A percentile compares a stretch with the other conserved stretches of the same genome.
phyloP scores from a whole-genome alignment of 2,113 vertebrate species.

The Crotalus viridis region DNA sequence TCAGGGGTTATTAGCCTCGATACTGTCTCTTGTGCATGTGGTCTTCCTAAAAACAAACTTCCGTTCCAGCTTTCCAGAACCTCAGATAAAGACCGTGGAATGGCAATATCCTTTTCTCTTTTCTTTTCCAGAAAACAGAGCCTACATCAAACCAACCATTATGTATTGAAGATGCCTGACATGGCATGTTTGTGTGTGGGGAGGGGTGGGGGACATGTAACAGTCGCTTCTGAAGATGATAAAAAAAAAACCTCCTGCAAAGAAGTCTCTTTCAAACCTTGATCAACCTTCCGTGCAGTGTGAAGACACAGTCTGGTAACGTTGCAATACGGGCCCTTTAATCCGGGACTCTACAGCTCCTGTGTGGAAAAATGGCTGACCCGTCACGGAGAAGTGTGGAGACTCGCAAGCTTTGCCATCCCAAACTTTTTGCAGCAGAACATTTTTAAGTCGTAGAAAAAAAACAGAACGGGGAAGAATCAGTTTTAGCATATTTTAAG shows the following conservation, averaged over 20 bases:
- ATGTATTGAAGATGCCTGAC: slow-evolving; percentile 74
- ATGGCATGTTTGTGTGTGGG: background rate
- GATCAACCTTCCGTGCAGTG: slow-evolving; percentile 63
- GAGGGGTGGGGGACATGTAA: slow-evolving; percentile 33
- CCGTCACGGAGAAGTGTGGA: slow-evolving; percentile 51
- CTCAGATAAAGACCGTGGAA: background rate
- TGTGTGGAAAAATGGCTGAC: slow-evolving; percentile 61
- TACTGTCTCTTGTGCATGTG: background rate
- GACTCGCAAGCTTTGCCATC: slow-evolving; percentile 65
- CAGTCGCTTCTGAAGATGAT: slow-evolving; percentile 61
- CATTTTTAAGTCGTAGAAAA: slow-evolving; percentile 54
- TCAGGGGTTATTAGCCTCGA: no score
- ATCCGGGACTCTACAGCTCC: slow-evolving; percentile 57
- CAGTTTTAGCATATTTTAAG: slow-evolving; percentile 69
- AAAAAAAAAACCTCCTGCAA: slow-evolving; percentile 45
- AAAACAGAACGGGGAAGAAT: slow-evolving; percentile 6
- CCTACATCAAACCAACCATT: slow-evolving; percentile 77
- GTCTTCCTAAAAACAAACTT: background rate
- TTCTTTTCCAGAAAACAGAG: slow-evolving; percentile 71
- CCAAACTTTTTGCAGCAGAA: slow-evolving; percentile 53
- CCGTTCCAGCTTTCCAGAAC: background rate
- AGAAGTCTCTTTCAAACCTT: slow-evolving; percentile 56
- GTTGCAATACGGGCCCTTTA: slow-evolving; percentile 61
- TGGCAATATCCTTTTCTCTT: slow-evolving; percentile 3
- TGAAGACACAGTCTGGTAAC: slow-evolving; percentile 59